Evolutionary conservation across 2,888 invertebrate species (phyloP).

Genomic region (Onthophagus sagittarius): DNA sequence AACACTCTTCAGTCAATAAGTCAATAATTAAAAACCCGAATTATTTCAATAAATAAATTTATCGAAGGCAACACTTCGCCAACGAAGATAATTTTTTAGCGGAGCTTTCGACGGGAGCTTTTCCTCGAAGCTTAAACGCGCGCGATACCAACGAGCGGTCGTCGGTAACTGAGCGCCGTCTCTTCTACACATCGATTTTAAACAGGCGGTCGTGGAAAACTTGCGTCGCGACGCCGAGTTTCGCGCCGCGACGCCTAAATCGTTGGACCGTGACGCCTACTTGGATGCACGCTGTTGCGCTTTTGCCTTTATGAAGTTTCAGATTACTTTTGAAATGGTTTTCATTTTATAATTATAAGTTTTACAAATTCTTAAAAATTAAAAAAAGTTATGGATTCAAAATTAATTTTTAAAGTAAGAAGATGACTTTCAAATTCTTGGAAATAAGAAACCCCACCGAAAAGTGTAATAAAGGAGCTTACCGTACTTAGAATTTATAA

Average conservation of each 20-base stretch:
- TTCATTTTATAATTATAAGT: constrained; percentile 20
- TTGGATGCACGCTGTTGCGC: constrained; percentile 41
- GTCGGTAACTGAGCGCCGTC: constrained; percentile 41
- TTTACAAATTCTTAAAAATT: too few relatives aligned
- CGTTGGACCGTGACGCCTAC: constrained; percentile 25
- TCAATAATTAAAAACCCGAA: not conserved
- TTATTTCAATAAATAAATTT: not conserved
- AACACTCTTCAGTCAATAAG: not conserved
- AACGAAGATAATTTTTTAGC: not conserved
- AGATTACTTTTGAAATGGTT: constrained; percentile 27
- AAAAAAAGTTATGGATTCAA: too few relatives aligned
- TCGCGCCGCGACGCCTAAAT: constrained; percentile 1
- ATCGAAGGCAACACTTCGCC: too few relatives aligned
- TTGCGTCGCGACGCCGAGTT: constrained; percentile 21
- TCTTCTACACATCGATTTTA: constrained; percentile 44
- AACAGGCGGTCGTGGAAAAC: constrained; percentile 32
- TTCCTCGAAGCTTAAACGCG: not conserved
- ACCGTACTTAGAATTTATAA: not conserved
- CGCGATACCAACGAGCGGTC: constrained; percentile 33
- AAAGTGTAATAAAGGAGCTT: not conserved
- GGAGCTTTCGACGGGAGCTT: constrained; percentile 4
- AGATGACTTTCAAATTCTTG: too few relatives aligned
- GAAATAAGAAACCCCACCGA: not conserved
- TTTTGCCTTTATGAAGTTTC: constrained; percentile 31
- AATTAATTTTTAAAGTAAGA: too few relatives aligned